Evolutionary conservation across 2,113 vertebrate genomes (phyloP).

Genomic region (Charadrius vociferus): DNA sequence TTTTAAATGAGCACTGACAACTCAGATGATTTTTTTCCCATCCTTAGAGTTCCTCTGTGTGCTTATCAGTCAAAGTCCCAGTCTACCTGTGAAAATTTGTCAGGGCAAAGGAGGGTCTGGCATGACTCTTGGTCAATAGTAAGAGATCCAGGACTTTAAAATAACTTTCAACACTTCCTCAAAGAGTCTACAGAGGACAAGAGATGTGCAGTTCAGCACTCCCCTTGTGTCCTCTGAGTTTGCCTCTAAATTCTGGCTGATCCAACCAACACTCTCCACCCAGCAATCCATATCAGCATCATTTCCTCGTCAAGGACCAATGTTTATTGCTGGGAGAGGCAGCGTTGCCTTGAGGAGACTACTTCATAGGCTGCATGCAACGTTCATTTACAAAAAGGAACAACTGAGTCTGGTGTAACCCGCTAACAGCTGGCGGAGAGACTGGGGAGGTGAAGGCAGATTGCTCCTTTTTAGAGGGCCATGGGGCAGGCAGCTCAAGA

Average conservation of each 20-base stretch:
- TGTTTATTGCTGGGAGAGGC: background rate
- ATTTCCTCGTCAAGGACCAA: fast-evolving
- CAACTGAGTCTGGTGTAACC: background rate
- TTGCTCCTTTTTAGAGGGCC: background rate
- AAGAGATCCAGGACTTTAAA: background rate
- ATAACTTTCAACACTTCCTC: background rate
- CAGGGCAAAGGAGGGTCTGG: background rate
- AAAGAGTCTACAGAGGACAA: background rate
- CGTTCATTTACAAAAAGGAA: background rate
- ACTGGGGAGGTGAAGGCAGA: background rate
- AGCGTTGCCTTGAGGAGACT: background rate
- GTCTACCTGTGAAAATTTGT: background rate
- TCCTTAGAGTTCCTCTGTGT: background rate
- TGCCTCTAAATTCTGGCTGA: background rate
- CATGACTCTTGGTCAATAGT: background rate
- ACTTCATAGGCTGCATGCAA: background rate
- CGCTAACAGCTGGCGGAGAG: background rate
- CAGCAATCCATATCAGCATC: fast-evolving
- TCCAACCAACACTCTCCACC: fast-evolving
- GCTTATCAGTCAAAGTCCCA: background rate
- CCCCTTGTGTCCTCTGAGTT: fast-evolving
- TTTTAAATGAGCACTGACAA: background rate
- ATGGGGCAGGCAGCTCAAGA: background rate
- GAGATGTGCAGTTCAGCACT: background rate
- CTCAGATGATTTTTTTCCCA: background rate